These are phyloP conservation scores for Podotricha telesiphe DNA, from an alignment of 2,888 invertebrate species.

Conservation along the genomic window DNA sequence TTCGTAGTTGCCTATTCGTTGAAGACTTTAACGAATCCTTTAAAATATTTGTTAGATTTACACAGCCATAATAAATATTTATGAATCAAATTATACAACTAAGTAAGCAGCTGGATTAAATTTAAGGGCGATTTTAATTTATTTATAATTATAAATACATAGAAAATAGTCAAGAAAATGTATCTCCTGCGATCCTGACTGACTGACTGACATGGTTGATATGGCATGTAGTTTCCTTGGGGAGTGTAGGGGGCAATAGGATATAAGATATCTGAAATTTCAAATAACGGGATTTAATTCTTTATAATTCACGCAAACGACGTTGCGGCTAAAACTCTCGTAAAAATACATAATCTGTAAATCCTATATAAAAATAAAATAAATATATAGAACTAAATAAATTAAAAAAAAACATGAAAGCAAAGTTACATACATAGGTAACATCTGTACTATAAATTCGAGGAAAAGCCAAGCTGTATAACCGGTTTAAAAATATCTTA, in stretches of 20 bases:
- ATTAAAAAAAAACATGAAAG: neutral
- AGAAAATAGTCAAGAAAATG: no score
- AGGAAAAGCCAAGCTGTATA: constrained; percentile 9
- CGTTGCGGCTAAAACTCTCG: no score
- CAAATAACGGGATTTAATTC: no score
- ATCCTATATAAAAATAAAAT: no score
- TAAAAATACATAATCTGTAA: no score
- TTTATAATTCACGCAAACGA: no score
- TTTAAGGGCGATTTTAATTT: neutral
- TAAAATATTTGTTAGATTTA: constrained; percentile 4
- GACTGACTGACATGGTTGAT: no score
- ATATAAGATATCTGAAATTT: no score
- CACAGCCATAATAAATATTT: neutral
- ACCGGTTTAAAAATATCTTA: constrained; percentile 27
- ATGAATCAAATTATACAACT: constrained; percentile 3
- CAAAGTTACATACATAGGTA: constrained; percentile 2
- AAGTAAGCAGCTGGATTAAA: neutral
- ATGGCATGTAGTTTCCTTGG: no score
- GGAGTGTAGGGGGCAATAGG: no score
- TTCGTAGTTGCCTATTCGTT: no score
- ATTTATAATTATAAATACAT: neutral
- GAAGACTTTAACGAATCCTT: neutral
- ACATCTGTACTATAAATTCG: constrained; percentile 18
- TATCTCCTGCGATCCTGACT: no score
- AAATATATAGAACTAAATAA: neutral